Evolutionary conservation across 2,113 vertebrate species (phyloP).

Genomic region (Hyperopisus bebe): DNA sequence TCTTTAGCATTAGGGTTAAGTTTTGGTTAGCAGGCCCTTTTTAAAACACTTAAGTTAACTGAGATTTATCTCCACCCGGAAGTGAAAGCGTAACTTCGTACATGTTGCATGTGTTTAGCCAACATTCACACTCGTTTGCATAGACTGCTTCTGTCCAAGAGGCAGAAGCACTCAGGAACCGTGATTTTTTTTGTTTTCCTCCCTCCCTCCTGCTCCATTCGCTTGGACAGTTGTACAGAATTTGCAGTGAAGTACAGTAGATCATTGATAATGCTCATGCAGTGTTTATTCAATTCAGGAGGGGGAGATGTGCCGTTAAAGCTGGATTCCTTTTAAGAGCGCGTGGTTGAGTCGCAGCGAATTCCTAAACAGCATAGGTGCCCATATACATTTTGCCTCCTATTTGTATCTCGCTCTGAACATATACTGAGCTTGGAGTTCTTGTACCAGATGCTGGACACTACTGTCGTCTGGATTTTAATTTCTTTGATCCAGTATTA

Average conservation of each 20-base stretch:
- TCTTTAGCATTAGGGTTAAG: neutral
- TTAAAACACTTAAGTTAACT: neutral
- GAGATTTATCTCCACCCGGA: neutral
- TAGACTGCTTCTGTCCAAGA: neutral
- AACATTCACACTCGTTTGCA: neutral
- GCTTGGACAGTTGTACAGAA: neutral
- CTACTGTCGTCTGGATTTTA: neutral
- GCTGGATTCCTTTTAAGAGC: neutral
- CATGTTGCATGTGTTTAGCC: conserved; percentile 8
- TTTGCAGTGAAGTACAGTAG: conserved; percentile 1
- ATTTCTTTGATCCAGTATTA: neutral
- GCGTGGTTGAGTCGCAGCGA: neutral
- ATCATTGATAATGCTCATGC: neutral
- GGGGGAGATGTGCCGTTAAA: neutral
- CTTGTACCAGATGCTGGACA: neutral
- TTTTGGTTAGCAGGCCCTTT: neutral
- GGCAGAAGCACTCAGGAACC: neutral
- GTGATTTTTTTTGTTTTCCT: neutral
- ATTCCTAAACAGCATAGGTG: neutral
- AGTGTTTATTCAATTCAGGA: neutral
- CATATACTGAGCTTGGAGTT: neutral
- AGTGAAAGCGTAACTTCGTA: neutral
- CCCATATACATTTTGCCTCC: neutral
- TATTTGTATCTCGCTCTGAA: neutral
- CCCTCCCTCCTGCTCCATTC: neutral